These are phyloP conservation scores for Sitta europaea DNA, from an alignment of 2,113 vertebrate species.

Conservation along the genomic window DNA sequence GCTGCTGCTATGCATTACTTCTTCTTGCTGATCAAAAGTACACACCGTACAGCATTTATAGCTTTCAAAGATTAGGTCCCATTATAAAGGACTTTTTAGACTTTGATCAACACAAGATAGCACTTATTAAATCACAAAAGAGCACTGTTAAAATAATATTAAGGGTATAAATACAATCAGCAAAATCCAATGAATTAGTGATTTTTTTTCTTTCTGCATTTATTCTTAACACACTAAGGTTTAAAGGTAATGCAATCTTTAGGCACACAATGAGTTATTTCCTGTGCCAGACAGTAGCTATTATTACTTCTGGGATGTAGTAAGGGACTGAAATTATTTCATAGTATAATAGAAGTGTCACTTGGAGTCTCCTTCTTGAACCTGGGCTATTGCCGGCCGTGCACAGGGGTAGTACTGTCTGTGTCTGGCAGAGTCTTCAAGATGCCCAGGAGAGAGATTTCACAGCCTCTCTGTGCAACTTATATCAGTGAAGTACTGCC, in stretches of 20 bases:
- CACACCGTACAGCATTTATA: not conserved
- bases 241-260: not conserved
- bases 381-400: not conserved
- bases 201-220: not conserved
- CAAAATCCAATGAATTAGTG: not conserved
- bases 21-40: conserved; percentile 8
- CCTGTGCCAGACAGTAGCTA: not conserved
- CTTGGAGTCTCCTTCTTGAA: not conserved
- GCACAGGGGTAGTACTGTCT: not conserved
- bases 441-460: not conserved
- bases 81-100: not conserved
- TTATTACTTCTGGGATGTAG: not conserved
- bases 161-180: not conserved
- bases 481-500: not conserved
- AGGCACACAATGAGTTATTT: not conserved
- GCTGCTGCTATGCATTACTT: not conserved
- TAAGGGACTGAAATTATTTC: not conserved
- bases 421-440: not conserved
- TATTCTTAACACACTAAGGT: not conserved
- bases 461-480: not conserved
- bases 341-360: not conserved
- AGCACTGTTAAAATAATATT: not conserved
- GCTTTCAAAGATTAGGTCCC: not conserved
- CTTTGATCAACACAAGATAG: not conserved
- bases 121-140: not conserved